Conservation (phyloP, 92 coral and sea anemone species). For the Pocillopora meandrina region DNA sequence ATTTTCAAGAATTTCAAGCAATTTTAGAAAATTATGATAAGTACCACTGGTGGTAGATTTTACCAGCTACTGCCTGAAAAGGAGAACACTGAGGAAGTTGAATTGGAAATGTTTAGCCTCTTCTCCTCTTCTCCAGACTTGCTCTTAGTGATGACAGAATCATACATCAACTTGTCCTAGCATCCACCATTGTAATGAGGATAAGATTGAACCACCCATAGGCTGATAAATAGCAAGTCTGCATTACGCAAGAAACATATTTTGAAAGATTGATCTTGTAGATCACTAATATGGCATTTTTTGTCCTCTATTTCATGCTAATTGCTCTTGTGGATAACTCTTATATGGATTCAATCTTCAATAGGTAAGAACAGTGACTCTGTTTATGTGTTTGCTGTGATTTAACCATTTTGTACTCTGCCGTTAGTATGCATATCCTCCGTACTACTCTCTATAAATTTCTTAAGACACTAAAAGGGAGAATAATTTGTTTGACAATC, state of each 20-base stretch:
- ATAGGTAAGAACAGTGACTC: not conserved
- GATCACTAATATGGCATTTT: not conserved
- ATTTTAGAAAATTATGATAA: too few relatives aligned
- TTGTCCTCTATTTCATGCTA: not conserved
- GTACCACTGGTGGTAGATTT: too few relatives aligned
- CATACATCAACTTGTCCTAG: conserved; percentile 46
- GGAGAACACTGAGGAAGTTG: too few relatives aligned
- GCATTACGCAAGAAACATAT: not conserved
- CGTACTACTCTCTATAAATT: too few relatives aligned
- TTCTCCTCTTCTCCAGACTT: not conserved
- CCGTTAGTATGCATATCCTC: too few relatives aligned
- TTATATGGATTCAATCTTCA: not conserved
- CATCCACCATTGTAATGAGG: conserved; percentile 85
- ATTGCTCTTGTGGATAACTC: not conserved
- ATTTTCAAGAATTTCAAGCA: too few relatives aligned
- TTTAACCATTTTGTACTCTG: too few relatives aligned
- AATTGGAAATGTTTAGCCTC: not conserved
- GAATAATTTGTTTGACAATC: too few relatives aligned
- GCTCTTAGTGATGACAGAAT: conserved; percentile 27
- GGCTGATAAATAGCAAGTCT: conserved; percentile 65
- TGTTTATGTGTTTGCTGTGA: too few relatives aligned
- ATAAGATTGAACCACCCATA: conserved; percentile 89
- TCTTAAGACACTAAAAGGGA: too few relatives aligned
- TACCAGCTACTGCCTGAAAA: too few relatives aligned
- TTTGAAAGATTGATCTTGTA: not conserved